Conservation (phyloP, 2,888 invertebrate species). For the Caenorhabditis afra region DNA sequence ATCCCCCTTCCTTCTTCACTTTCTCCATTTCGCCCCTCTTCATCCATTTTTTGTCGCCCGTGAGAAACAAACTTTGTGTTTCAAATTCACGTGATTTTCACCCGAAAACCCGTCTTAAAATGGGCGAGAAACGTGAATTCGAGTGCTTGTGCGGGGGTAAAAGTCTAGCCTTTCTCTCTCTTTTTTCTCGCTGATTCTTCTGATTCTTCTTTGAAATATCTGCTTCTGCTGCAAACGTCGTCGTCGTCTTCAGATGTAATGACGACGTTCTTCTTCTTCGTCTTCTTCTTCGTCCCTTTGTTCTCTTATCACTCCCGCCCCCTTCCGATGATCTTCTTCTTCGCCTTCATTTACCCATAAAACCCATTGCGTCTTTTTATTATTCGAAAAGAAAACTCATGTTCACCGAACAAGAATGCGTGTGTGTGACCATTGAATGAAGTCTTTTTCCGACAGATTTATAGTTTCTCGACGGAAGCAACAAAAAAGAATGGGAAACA, state of each 20-base stretch:
- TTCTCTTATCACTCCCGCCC: slow-evolving; percentile 1
- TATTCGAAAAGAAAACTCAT: no score
- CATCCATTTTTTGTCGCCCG: slow-evolving; percentile 33
- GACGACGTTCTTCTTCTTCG: not conserved
- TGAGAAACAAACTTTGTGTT: slow-evolving; percentile 37
- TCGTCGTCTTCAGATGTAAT: no score
- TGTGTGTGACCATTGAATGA: no score
- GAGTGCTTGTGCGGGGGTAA: no score
- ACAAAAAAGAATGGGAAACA: no score
- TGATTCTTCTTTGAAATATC: not conserved
- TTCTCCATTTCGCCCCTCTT: not conserved
- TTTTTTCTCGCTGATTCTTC: not conserved
- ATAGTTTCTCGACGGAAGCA: no score
- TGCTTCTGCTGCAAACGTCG: no score
- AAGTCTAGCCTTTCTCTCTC: not conserved
- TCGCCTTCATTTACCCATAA: no score
- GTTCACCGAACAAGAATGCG: no score
- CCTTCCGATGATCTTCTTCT: no score
- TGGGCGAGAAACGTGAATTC: not conserved
- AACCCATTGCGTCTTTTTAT: no score
- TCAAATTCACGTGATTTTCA: slow-evolving; percentile 34
- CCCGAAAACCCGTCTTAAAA: slow-evolving; percentile 40
- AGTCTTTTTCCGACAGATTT: no score
- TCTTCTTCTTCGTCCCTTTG: not conserved
- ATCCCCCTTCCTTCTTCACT: not conserved